Evolutionary conservation across 2,888 invertebrate species (phyloP).

Genomic region (Cataglyphis rosenhaueri): DNA sequence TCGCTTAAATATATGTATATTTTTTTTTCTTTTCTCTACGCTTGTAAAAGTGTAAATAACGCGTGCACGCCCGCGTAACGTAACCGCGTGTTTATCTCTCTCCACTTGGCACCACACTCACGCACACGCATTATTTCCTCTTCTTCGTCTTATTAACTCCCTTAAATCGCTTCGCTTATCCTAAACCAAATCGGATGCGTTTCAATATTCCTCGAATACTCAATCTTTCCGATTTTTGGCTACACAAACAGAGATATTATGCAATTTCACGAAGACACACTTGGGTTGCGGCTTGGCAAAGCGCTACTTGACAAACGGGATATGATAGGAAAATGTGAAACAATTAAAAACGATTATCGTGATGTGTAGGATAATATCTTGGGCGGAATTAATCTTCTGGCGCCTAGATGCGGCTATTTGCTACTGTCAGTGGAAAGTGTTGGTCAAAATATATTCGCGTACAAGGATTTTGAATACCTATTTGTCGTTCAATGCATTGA

Average conservation of each 20-base stretch:
- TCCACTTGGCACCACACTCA: constrained; percentile 65
- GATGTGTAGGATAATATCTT: constrained; percentile 21
- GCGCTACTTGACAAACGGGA: constrained; percentile 51
- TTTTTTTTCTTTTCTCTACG: background rate
- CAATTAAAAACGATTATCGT: constrained; percentile 47
- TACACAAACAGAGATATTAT: constrained; percentile 73
- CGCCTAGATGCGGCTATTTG: constrained; percentile 14
- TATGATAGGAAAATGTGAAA: constrained; percentile 45
- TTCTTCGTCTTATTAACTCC: constrained; percentile 25
- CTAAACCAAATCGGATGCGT: constrained; percentile 35
- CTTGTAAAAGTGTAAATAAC: constrained; percentile 37
- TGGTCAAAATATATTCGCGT: constrained; percentile 31
- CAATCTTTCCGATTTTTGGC: constrained; percentile 33
- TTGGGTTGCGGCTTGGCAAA: constrained; percentile 52
- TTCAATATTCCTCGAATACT: constrained; percentile 13
- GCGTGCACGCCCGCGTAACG: constrained; percentile 59
- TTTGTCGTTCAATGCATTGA: background rate
- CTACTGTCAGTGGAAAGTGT: background rate
- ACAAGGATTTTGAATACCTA: background rate
- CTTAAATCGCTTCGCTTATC: constrained; percentile 1
- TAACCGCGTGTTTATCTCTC: constrained; percentile 70
- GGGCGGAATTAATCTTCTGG: constrained; percentile 17
- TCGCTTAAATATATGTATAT: background rate
- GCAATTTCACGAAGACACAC: constrained; percentile 70
- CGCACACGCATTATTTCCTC: constrained; percentile 61